Evolutionary conservation across 2,888 invertebrate species (phyloP).

Genomic region (Drepanosiphum platanoidis): DNA sequence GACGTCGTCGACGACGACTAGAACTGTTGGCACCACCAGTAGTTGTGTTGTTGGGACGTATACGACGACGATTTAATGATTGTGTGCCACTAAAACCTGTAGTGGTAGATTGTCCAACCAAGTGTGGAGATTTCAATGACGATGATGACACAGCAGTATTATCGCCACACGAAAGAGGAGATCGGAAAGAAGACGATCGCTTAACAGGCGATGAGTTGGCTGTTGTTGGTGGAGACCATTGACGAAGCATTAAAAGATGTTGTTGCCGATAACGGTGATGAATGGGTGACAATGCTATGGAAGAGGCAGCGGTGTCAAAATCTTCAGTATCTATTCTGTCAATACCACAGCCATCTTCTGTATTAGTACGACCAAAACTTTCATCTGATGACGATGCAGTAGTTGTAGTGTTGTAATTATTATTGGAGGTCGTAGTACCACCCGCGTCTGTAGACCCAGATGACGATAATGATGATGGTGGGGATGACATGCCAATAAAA

Average conservation of each 20-base stretch:
- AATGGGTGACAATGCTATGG: not conserved
- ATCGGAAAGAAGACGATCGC: conserved; percentile 38
- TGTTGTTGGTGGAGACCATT: conserved; percentile 48
- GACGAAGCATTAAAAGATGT: conserved; percentile 23
- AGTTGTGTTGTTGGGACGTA: not conserved
- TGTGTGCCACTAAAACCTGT: conserved; percentile 19
- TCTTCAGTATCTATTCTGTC: not conserved
- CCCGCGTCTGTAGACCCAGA: conserved; percentile 50
- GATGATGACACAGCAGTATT: conserved; percentile 10
- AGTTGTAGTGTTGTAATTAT: conserved; percentile 60
- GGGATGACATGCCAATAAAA: conserved; percentile 8
- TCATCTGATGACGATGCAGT: conserved; percentile 59
- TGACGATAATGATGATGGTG: conserved; percentile 20
- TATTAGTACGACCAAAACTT: conserved; percentile 54
- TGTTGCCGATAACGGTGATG: conserved; percentile 33
- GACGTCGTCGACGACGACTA: conserved; percentile 38
- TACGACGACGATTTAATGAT: conserved; percentile 27
- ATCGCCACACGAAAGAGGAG: conserved; percentile 1
- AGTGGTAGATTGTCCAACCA: not conserved
- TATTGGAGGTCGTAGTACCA: conserved; percentile 59
- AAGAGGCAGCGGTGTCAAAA: conserved; percentile 2
- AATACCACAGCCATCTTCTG: conserved; percentile 47
- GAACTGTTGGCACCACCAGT: not conserved
- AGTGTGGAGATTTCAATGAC: conserved; percentile 13
- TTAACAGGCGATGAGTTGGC: conserved; percentile 36